Evolutionary conservation across 2,888 invertebrate species (phyloP).

Genomic region (Microdon myrmicae): DNA sequence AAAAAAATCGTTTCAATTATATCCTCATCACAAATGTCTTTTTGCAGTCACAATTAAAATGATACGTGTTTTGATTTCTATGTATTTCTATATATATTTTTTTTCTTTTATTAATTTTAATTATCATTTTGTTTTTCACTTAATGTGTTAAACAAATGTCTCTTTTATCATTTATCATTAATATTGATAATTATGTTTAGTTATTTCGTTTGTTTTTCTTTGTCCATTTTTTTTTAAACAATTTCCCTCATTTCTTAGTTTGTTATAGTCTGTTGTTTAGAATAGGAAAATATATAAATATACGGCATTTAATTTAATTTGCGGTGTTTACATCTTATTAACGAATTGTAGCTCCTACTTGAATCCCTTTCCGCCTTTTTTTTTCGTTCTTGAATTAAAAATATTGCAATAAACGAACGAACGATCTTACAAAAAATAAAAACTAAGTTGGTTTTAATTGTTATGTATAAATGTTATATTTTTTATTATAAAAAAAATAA

Average conservation of each 20-base stretch:
- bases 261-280: constrained; percentile 43
- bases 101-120: constrained; percentile 33
- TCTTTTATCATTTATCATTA: constrained; percentile 27
- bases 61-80: constrained; percentile 45
- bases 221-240: constrained; percentile 15
- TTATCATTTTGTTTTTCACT: too few species aligned
- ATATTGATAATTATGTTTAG: constrained; percentile 14
- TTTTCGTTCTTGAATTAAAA: constrained; percentile 12
- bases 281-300: constrained; percentile 51
- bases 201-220: constrained; percentile 22
- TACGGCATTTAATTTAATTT: constrained; percentile 37
- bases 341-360: too few species aligned
- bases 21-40: constrained; percentile 52
- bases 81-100: constrained; percentile 38
- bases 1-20: constrained; percentile 51
- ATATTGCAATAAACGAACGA: constrained; percentile 24
- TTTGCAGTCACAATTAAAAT: constrained; percentile 52
- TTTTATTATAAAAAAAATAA: too few species aligned
- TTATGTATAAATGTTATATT: too few species aligned
- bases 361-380: too few species aligned
- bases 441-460: too few species aligned
- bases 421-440: too few species aligned
- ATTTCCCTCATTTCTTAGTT: constrained; percentile 15
- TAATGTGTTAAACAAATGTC: constrained; percentile 43
- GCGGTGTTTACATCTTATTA: constrained; percentile 4